phyloP scores from a whole-genome alignment of 2,113 vertebrate species.

The Mesoclemmys tuberculata region DNA sequence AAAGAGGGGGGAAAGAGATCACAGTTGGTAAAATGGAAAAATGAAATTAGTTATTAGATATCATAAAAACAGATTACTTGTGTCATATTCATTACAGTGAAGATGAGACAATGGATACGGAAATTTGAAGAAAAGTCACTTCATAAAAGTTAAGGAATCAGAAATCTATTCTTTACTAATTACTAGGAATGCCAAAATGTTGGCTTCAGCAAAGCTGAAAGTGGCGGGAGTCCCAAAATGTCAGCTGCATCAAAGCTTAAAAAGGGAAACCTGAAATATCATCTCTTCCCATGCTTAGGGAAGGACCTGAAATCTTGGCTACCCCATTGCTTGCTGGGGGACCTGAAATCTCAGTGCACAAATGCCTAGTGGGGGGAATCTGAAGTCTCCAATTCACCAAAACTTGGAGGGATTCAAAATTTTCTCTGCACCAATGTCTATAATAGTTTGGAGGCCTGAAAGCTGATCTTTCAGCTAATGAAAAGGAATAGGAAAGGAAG shows the following conservation, averaged over 20 bases:
- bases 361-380: not conserved
- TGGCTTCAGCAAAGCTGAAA: not conserved
- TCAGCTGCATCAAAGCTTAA: not conserved
- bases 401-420: not conserved
- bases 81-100: slow-evolving; percentile 15
- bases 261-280: not conserved
- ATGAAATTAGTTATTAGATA: slow-evolving; percentile 6
- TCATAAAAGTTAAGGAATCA: not conserved
- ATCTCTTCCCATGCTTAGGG: not conserved
- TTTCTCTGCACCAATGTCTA: not conserved
- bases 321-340: not conserved
- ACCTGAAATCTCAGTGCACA: not conserved
- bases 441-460: not conserved
- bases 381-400: rapidly evolving
- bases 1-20: not conserved
- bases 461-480: not conserved
- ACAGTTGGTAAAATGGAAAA: slow-evolving; percentile 41
- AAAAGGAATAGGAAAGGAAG: not conserved
- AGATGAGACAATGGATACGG: slow-evolving; percentile 23
- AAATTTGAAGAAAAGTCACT: not conserved
- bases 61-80: slow-evolving; percentile 23
- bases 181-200: not conserved
- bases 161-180: not conserved
- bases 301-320: not conserved
- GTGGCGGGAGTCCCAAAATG: not conserved